Percentiles rank a stretch among this genome's conserved stretches.
These are phyloP conservation scores for Drosophila macrospina DNA, from an alignment of 2,888 invertebrate genomes.

Conservation along the genomic window DNA sequence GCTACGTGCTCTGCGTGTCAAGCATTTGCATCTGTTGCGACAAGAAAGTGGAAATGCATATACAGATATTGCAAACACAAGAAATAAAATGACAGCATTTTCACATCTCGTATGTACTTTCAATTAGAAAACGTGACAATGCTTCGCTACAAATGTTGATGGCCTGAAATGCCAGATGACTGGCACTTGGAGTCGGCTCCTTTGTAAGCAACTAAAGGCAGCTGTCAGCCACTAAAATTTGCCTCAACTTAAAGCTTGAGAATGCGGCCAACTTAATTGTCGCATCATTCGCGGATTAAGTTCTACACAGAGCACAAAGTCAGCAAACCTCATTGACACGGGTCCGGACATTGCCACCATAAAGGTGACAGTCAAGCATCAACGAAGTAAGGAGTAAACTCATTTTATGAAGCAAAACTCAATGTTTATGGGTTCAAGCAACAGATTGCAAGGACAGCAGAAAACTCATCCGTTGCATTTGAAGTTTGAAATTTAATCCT, in stretches of 20 bases:
- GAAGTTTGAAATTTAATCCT: slow-evolving; percentile 1
- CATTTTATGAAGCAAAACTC: slow-evolving; percentile 33
- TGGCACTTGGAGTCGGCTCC: slow-evolving; percentile 18
- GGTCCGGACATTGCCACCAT: slow-evolving; percentile 5
- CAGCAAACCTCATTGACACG: slow-evolving; percentile 50
- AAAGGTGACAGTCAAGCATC: background rate
- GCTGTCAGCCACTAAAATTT: slow-evolving; percentile 24
- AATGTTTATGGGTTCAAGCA: slow-evolving; percentile 44
- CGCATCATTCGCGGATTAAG: slow-evolving; percentile 45
- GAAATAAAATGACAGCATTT: slow-evolving; percentile 30
- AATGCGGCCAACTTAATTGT: slow-evolving; percentile 46
- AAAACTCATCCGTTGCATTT: slow-evolving; percentile 61
- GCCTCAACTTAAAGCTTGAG: slow-evolving; percentile 28
- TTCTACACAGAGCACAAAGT: slow-evolving; percentile 40
- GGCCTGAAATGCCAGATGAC: slow-evolving; percentile 17
- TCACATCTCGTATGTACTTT: slow-evolving; percentile 37
- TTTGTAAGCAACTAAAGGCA: background rate
- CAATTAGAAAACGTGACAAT: slow-evolving; percentile 44
- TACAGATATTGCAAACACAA: slow-evolving; percentile 32
- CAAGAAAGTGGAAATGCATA: slow-evolving; percentile 51
- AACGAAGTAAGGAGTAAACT: slow-evolving; percentile 8
- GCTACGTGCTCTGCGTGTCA: slow-evolving; percentile 53
- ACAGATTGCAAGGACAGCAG: slow-evolving; percentile 62
- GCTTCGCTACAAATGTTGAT: slow-evolving; percentile 46
- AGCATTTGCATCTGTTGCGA: slow-evolving; percentile 8